Evolutionary conservation across 2,888 invertebrate genomes (phyloP).

Genomic region (Temnothorax unifasciatus): DNA sequence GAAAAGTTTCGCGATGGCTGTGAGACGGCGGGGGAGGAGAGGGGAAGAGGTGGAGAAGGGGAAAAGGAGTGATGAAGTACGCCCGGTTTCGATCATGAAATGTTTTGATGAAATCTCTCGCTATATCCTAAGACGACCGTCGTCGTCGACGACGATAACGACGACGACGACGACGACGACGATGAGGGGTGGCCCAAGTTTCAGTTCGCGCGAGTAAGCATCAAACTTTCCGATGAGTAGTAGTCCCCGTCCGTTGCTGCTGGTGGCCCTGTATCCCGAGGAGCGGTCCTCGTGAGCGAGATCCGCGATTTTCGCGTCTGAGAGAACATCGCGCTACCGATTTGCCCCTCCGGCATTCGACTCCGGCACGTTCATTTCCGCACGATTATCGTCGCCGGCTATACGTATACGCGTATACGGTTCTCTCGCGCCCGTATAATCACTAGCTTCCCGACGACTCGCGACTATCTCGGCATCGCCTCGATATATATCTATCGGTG

Average conservation of each 20-base stretch:
- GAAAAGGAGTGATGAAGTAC: background rate
- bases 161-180: background rate
- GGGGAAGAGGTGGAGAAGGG: background rate
- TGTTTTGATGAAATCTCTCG: conserved; percentile 29
- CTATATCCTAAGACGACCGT: background rate
- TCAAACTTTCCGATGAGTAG: conserved; percentile 49
- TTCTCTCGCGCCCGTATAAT: background rate
- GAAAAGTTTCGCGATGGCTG: background rate
- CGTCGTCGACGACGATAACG: background rate
- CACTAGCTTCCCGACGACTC: background rate
- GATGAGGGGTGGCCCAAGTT: conserved; percentile 11
- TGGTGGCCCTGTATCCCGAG: conserved; percentile 11
- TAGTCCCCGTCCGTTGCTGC: conserved; percentile 18
- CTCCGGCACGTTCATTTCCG: conserved; percentile 24
- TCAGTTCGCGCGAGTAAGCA: conserved; percentile 24
- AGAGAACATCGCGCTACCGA: conserved; percentile 34
- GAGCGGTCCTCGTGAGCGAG: background rate
- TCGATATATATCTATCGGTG: background rate
- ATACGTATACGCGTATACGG: background rate
- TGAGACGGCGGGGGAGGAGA: background rate
- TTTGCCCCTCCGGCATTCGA: conserved; percentile 6
- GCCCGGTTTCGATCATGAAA: conserved; percentile 18
- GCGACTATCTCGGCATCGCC: background rate
- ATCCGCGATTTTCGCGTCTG: conserved; percentile 1
- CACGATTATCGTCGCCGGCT: background rate